phyloP scores from a whole-genome alignment of 2,113 vertebrate genomes.

The Pontoporia blainvillei region DNA sequence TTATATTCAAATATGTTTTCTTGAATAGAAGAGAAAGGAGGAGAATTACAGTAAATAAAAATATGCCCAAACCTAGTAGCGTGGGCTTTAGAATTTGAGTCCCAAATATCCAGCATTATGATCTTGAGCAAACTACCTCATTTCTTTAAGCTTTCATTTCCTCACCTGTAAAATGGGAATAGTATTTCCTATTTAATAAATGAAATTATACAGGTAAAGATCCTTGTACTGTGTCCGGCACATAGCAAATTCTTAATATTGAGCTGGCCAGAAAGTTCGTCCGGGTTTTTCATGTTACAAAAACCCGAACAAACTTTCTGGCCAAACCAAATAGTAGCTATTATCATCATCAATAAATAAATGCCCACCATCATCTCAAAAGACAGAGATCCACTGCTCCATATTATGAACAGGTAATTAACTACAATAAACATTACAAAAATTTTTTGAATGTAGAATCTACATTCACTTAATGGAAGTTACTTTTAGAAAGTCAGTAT shows the following conservation, averaged over 20 bases:
- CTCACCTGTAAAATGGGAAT: neutral
- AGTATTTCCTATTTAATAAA: neutral
- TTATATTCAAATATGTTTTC: neutral
- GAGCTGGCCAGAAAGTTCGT: too few relatives aligned
- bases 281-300: too few relatives aligned
- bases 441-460: neutral
- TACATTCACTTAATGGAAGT: neutral
- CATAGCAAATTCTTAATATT: neutral
- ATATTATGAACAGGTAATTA: neutral
- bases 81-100: neutral
- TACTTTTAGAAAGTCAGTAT: slow-evolving; percentile 13
- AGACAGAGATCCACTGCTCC: neutral
- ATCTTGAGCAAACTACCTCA: neutral
- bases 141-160: neutral
- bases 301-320: too few relatives aligned
- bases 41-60: slow-evolving; percentile 32
- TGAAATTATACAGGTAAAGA: neutral
- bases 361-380: neutral
- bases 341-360: neutral
- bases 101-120: neutral
- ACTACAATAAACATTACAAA: neutral
- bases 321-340: neutral
- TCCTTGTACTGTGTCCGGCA: neutral
- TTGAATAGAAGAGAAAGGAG: neutral
- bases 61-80: neutral